Evolutionary conservation across 2,113 vertebrate genomes (phyloP), one percentile per base, ranked within the genome.

Genomic region (Anguilla japonica): DNA sequence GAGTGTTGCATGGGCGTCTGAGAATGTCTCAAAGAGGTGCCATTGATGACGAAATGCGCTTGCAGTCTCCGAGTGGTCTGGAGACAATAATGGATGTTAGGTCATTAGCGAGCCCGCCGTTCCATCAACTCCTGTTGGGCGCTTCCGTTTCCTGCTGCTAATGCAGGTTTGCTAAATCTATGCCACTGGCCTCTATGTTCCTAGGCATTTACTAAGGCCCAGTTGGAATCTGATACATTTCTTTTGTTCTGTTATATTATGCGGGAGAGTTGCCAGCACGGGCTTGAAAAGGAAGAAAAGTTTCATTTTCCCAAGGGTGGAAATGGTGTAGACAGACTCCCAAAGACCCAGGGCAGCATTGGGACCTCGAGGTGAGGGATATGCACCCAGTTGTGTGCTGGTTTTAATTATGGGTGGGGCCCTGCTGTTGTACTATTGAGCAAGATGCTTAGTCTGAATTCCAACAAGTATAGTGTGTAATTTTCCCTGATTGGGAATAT

Each of bases 141-240:
- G 78, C 82, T 86, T 87, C 85, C 82, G 83, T 56, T 89, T 89
- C 88, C 88, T 87, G 84, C 81, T 60, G 78, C 87, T 89, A 87
- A 89, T 89, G 88, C 46, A 67, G 56, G 83, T 41, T 87, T 84
- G 20, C 82, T 29, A 20, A 34, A 16, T 46, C 82, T 20, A 50
- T 56, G 29, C 82, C 50, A 9, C 41, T 39, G 26, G 53, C 79
- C 81, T 82, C 43, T 43, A 26, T 50, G 81, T 82, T 82, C 43
- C 41, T 34, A 53, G 46, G 81, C 46, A 56, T 82, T 43, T 67
- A 34, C 53, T 15, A 22, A 41, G 16, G 40, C 39, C 79, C 53
- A 13, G 15, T 6, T 81, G 79, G 56, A 86, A 86, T 67, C 39
- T 67, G 85, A 86, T 86, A 86, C 79, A 34, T 56, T 60, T 79